phyloP scores from a whole-genome alignment of 23 tunicate genomes.

The Clavelina lepadiformis region DNA sequence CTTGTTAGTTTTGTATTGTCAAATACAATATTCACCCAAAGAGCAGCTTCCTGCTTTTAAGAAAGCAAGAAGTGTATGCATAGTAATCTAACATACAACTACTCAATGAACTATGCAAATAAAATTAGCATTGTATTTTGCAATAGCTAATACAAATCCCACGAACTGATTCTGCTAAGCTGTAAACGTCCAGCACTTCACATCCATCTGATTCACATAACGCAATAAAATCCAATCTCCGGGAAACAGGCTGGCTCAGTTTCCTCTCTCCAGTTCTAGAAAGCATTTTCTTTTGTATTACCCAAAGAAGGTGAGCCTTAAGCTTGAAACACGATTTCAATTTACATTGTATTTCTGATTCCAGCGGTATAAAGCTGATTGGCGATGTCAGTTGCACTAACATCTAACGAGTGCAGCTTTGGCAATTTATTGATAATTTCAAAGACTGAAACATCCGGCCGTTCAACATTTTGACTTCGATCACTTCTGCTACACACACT shows the following conservation, averaged over 20 bases:
- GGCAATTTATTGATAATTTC: slow-evolving; percentile 53
- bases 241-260: slow-evolving; percentile 1
- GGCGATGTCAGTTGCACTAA: slow-evolving; percentile 48
- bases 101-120: too few relatives aligned
- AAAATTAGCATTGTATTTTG: too few relatives aligned
- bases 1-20: too few relatives aligned
- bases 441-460: slow-evolving; percentile 40
- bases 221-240: slow-evolving; percentile 49
- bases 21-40: too few relatives aligned
- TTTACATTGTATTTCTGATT: slow-evolving; percentile 14
- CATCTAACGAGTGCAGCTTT: slow-evolving; percentile 42
- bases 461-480: neutral
- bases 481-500: neutral
- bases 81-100: too few relatives aligned
- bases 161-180: slow-evolving; percentile 39
- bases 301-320: neutral
- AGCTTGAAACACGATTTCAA: neutral
- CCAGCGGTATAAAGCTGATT: slow-evolving; percentile 42
- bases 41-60: too few relatives aligned
- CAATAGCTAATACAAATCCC: neutral
- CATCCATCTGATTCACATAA: slow-evolving; percentile 43
- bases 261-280: slow-evolving; percentile 40
- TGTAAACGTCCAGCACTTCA: slow-evolving; percentile 31
- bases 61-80: too few relatives aligned
- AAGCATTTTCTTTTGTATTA: neutral